Evolutionary conservation across 2,797 vertebrate genomes (phyloP).

Genomic region (Channallabes apus): DNA sequence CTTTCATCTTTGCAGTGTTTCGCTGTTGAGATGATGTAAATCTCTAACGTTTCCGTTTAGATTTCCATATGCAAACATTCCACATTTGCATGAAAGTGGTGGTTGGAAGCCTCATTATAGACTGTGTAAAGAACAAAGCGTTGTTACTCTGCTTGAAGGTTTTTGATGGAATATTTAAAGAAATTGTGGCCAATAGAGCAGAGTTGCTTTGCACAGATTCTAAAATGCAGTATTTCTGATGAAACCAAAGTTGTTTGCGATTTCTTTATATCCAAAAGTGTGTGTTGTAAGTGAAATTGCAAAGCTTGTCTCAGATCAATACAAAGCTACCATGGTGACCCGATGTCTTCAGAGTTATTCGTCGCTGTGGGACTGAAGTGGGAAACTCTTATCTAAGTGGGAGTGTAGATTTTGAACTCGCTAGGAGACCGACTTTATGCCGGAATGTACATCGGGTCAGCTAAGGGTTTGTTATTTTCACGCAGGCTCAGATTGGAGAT

Average conservation of each 20-base stretch:
- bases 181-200: background rate
- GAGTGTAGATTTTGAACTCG: background rate
- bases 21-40: background rate
- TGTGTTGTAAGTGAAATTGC: background rate
- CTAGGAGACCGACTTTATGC: background rate
- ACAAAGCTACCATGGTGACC: background rate
- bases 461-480: background rate
- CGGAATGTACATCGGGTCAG: background rate
- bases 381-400: background rate
- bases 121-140: background rate
- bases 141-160: background rate
- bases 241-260: background rate
- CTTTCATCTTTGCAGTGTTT: background rate
- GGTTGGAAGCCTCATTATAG: background rate
- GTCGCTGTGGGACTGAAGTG: background rate
- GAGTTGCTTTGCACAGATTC: background rate
- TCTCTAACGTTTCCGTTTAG: background rate
- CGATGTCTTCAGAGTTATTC: background rate
- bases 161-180: background rate
- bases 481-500: background rate
- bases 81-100: constrained; percentile 8
- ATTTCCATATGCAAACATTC: constrained; percentile 20
- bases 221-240: constrained; percentile 2
- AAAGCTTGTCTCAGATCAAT: background rate
- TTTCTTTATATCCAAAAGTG: background rate